These are phyloP conservation scores for human DNA, from an alignment of 2,113 vertebrate genomes.

Conservation along the genomic window GRCh38 chr4:175993001-175993500, in stretches of 20 bases:
- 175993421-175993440: neutral
- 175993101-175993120: neutral
- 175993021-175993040: neutral
- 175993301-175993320: neutral
- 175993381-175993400: neutral
- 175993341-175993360: neutral
- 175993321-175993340: neutral
- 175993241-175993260: neutral
- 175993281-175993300: neutral
- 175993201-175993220: neutral
- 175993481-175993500: neutral
- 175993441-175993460: neutral
- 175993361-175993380: neutral
- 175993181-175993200: neutral
- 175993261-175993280: neutral
- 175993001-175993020: neutral
- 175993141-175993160: neutral
- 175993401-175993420: neutral
- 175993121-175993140: neutral
- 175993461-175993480: neutral
- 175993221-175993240: neutral
- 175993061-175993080: neutral
- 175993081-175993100: neutral
- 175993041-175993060: neutral
- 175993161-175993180: neutral